phyloP scores from a whole-genome alignment of 2,888 invertebrate species.

The Sarcophaga caerulescens region DNA sequence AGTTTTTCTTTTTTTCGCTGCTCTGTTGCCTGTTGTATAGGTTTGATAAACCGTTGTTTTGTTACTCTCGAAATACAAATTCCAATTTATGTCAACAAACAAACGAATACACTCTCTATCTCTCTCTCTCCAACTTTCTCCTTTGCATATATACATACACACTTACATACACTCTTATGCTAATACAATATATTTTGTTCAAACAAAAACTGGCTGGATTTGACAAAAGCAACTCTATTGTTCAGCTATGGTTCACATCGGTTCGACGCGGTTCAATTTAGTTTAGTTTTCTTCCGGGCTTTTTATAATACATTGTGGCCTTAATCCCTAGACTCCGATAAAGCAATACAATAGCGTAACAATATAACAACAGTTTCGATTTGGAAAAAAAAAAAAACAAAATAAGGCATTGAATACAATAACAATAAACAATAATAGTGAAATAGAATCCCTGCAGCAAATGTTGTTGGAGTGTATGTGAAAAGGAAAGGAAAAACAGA shows the following conservation, averaged over 20 bases:
- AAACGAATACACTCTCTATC: no score
- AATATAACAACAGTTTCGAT: neutral
- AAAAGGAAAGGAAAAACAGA: neutral
- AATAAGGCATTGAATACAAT: conserved; percentile 52
- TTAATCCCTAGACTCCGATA: conserved; percentile 67
- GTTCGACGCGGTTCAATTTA: conserved; percentile 1
- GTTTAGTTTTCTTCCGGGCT: conserved; percentile 55
- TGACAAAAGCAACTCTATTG: conserved; percentile 52
- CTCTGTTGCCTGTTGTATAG: neutral
- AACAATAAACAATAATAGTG: conserved; percentile 47
- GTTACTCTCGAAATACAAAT: no score
- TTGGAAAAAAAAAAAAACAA: neutral
- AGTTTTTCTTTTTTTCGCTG: conserved; percentile 7
- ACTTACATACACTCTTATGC: neutral
- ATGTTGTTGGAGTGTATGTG: neutral
- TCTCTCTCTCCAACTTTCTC: no score
- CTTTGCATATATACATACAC: no score
- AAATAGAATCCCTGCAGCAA: conserved; percentile 32
- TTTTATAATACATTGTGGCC: conserved; percentile 61
- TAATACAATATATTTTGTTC: neutral
- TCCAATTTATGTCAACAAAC: no score
- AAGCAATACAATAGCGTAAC: conserved; percentile 30
- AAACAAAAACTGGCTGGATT: conserved; percentile 26
- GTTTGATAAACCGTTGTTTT: conserved; percentile 26
- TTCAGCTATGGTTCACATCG: conserved; percentile 11